These are phyloP conservation scores for Syngnathus typhle DNA, from an alignment of 2,113 vertebrate species.

Conservation along the genomic window DNA sequence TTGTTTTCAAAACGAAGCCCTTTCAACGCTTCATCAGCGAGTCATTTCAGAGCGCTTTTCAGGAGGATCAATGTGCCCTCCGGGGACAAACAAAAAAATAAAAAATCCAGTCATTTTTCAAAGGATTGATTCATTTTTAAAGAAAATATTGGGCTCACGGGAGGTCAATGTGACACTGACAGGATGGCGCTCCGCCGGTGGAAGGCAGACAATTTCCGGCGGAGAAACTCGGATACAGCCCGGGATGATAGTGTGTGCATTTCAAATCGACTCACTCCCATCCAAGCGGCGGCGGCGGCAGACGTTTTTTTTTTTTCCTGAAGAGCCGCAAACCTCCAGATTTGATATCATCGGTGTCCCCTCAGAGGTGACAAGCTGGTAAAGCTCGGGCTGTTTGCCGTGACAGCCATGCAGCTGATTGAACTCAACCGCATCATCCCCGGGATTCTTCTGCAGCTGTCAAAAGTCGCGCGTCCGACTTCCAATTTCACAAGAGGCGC, in stretches of 20 bases:
- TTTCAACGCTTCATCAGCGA: constrained; percentile 5
- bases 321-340: constrained; percentile 7
- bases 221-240: neutral
- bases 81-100: constrained; percentile 5
- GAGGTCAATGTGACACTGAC: constrained; percentile 13
- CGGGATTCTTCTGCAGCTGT: constrained; percentile 5
- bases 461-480: neutral
- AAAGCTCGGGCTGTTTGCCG: constrained; percentile 5
- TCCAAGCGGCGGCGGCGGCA: neutral
- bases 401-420: constrained; percentile 18
- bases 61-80: neutral
- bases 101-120: constrained; percentile 17
- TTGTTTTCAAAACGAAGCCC: constrained; percentile 9
- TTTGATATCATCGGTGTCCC: constrained; percentile 8
- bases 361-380: neutral
- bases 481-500: neutral
- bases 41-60: constrained; percentile 9
- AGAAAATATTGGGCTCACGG: constrained; percentile 15
- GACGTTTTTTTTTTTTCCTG: neutral
- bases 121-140: constrained; percentile 25
- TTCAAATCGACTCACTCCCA: constrained; percentile 2
- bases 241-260: neutral
- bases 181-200: constrained; percentile 10
- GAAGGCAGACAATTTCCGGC: constrained; percentile 5
- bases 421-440: constrained; percentile 5